phyloP scores from a whole-genome alignment of 2,797 vertebrate species.

The Chromis chromis region DNA sequence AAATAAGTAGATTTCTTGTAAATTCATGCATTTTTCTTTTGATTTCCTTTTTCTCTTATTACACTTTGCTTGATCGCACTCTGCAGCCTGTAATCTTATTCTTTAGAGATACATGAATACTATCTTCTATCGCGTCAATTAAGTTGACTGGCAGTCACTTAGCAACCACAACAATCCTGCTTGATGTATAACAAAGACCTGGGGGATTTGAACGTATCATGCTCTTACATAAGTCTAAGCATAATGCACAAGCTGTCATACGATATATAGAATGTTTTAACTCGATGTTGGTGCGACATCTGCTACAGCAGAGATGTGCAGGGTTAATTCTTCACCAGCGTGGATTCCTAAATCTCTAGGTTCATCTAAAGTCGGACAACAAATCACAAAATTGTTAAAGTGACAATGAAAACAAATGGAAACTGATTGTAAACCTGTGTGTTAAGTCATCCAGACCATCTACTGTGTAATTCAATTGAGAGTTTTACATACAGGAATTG shows the following conservation, averaged over 20 bases:
- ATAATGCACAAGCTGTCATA: not conserved
- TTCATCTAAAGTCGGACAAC: not conserved
- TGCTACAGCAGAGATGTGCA: not conserved
- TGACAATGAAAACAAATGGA: not conserved
- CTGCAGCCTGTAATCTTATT: not conserved
- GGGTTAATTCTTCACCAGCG: not conserved
- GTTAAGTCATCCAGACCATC: not conserved
- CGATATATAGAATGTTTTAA: not conserved
- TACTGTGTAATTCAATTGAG: not conserved
- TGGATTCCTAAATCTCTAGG: too few relatives aligned
- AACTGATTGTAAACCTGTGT: not conserved
- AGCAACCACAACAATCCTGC: constrained; percentile 44
- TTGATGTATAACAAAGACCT: constrained; percentile 11
- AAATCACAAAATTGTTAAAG: not conserved
- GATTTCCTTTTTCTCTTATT: too few relatives aligned
- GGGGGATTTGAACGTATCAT: constrained; percentile 1
- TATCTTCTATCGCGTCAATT: constrained; percentile 27
- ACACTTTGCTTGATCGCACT: not conserved
- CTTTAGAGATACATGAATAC: not conserved
- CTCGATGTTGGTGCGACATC: not conserved
- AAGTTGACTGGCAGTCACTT: constrained; percentile 22
- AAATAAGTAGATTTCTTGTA: too few relatives aligned
- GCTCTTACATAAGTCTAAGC: constrained; percentile 2
- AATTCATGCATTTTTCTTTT: too few relatives aligned
- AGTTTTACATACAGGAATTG: too few relatives aligned